phyloP scores from a whole-genome alignment of 2,797 vertebrate species.

The Poecilia picta region DNA sequence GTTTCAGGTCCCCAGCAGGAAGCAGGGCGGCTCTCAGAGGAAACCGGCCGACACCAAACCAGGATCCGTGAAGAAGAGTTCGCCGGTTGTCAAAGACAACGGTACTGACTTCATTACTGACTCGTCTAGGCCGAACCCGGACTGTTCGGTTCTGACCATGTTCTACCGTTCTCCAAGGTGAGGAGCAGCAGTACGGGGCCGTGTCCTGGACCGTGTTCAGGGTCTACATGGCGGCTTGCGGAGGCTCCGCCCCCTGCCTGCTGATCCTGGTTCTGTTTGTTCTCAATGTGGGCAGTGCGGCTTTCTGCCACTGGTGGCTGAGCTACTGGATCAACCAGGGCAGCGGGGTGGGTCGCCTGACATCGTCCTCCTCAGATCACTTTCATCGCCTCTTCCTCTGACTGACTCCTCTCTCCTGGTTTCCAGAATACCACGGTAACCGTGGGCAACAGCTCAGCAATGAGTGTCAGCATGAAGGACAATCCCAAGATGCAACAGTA shows the following conservation, averaged over 20 bases:
- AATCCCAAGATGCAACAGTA: conserved; percentile 91
- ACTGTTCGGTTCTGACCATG: not conserved
- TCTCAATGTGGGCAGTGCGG: conserved; percentile 90
- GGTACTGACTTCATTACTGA: conserved; percentile 67
- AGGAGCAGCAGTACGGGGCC: conserved; percentile 88
- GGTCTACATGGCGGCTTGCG: conserved; percentile 88
- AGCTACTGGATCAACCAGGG: conserved; percentile 97
- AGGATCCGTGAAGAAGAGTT: conserved; percentile 90
- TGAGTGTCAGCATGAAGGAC: conserved; percentile 90
- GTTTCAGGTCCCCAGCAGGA: conserved; percentile 85
- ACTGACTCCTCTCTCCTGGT: not conserved
- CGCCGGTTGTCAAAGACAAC: conserved; percentile 82
- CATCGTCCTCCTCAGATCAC: not conserved
- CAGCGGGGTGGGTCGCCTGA: conserved; percentile 85
- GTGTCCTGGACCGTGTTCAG: conserved; percentile 89
- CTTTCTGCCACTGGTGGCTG: conserved; percentile 96
- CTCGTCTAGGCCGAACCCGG: not conserved
- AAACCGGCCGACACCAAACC: conserved; percentile 88
- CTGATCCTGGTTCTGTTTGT: conserved; percentile 88
- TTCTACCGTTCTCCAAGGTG: conserved; percentile 45
- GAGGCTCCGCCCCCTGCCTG: conserved; percentile 87
- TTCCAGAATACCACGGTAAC: conserved; percentile 83
- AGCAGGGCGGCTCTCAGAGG: conserved; percentile 85
- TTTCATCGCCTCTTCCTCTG: not conserved
- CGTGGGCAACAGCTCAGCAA: conserved; percentile 80